Conservation (phyloP, 1,140 invertebrate genomes). For the Stenopsyche tienmushanensis region DNA sequence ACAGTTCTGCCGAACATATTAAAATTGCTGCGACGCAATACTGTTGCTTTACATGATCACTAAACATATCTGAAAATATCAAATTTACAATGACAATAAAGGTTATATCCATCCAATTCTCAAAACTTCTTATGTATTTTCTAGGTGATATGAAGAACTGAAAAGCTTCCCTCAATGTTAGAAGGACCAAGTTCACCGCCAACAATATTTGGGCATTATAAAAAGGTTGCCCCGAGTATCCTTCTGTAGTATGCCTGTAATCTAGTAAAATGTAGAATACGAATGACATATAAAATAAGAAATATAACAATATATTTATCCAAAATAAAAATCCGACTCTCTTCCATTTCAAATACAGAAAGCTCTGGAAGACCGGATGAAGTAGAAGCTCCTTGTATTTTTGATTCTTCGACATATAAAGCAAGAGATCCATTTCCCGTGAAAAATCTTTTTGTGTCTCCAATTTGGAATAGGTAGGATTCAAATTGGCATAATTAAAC, state of each 20-base stretch:
- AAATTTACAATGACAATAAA: constrained; percentile 62
- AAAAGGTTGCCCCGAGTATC: constrained; percentile 46
- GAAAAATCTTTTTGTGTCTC: constrained; percentile 50
- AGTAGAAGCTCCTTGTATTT: constrained; percentile 67
- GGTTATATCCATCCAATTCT: constrained; percentile 70
- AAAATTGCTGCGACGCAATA: constrained; percentile 68
- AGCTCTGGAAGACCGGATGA: constrained; percentile 78
- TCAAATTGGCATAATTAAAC: no score
- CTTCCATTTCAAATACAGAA: constrained; percentile 81
- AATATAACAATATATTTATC: constrained; percentile 70
- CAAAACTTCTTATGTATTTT: constrained; percentile 64
- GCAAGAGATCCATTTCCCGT: constrained; percentile 64
- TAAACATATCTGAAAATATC: constrained; percentile 55
- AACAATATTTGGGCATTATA: constrained; percentile 51
- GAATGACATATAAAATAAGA: constrained; percentile 66
- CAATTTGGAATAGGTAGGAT: no score
- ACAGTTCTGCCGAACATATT: constrained; percentile 72
- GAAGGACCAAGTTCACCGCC: constrained; percentile 56
- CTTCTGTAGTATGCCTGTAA: constrained; percentile 52
- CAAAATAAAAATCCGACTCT: constrained; percentile 71
- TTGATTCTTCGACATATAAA: constrained; percentile 65
- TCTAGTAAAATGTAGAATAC: constrained; percentile 65
- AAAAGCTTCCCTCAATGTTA: constrained; percentile 66
- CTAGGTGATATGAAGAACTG: constrained; percentile 66
- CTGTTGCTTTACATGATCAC: constrained; percentile 56